Evolutionary conservation across 2,888 invertebrate genomes (phyloP), one percentile per base, ranked within the genome.

Genomic region (Galerucella nymphaeae): DNA sequence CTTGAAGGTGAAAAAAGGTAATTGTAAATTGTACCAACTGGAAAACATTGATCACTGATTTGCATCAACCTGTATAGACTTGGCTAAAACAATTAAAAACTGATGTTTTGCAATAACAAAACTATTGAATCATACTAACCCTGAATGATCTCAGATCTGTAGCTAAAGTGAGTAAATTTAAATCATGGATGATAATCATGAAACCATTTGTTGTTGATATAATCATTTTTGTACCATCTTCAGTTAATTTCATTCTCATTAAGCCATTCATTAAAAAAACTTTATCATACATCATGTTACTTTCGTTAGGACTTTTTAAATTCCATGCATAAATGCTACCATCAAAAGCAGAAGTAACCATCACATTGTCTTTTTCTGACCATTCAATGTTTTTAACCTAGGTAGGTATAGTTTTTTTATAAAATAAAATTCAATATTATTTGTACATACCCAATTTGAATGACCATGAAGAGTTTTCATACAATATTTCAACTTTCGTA

Each of bases 271-370:
- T 95, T 83, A 95, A 92, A 85, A 97, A 96, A 13, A 96, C 94
- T 83, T 94, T 91, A 82, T 93, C 93, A 84, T 93, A 93, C 58
- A 93, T 89, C 80, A 93, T 89, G 79, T 93, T 93, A 82, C 90
- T 92, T 84, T 95, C 95, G 0, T 94, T 93, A 77, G 90, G 93
- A 83, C 93, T 94, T 85, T 96, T 96, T 42, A 97, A 94, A 84
- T 97, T 96, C 98, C 98, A 98, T 0, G 96, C 94, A 82, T 94
- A 96, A 83, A 98, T 95, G 82, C 94, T 94, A 14, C 97, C 97
- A 86, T 98, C 97, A 83, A 97, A 94, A 0, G 96, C 97, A 1
- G 96, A 97, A 0, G 96, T 96, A 14, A 98, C 92, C 72, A 98
- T 89, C 10, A 96, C 88, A 76, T 94, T 93, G 83, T 95, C 94